Conservation (phyloP, 2,888 invertebrate species). For the Meghimatium bilineatum region DNA sequence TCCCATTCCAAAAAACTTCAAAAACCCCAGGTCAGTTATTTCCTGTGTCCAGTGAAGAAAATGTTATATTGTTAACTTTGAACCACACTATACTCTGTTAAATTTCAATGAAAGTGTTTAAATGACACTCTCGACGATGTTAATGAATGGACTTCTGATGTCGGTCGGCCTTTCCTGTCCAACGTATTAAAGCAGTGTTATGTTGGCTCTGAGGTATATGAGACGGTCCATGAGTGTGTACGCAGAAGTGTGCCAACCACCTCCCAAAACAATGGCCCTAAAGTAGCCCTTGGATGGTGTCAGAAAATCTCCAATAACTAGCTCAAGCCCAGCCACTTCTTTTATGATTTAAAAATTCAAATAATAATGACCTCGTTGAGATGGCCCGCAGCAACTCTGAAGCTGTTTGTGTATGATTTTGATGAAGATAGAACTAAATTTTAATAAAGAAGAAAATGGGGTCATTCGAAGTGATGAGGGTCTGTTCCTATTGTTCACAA, state of each 20-base stretch:
- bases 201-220: background rate
- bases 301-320: constrained; percentile 1
- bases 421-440: constrained; percentile 26
- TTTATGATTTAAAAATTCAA: background rate
- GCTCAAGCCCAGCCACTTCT: background rate
- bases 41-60: background rate
- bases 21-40: background rate
- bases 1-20: too few species aligned
- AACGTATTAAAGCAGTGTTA: background rate
- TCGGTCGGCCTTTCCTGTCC: constrained; percentile 23
- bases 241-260: constrained; percentile 24
- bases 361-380: constrained; percentile 1
- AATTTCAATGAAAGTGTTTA: background rate
- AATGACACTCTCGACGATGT: background rate
- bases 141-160: background rate
- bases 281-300: background rate
- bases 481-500: background rate
- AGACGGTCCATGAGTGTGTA: background rate
- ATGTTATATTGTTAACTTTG: background rate
- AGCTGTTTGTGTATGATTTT: constrained; percentile 30
- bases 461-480: background rate
- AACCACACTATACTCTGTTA: too few species aligned
- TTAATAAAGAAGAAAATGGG: constrained; percentile 25
- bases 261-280: background rate
- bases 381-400: constrained; percentile 4